phyloP scores from a whole-genome alignment of 2,888 invertebrate genomes.

The Agrilus mali region DNA sequence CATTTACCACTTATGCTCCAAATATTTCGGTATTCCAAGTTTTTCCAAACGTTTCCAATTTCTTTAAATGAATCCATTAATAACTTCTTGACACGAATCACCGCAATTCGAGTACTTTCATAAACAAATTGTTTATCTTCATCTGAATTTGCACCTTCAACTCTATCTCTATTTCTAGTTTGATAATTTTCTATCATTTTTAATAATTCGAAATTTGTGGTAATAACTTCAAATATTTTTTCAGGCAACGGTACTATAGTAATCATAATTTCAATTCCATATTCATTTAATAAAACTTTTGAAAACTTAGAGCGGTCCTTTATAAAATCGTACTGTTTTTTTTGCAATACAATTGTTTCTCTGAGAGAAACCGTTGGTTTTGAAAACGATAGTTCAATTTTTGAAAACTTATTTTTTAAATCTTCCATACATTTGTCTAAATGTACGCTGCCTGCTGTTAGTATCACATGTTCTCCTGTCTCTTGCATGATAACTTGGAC shows the following conservation, averaged over 20 bases:
- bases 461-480: slow-evolving; percentile 88
- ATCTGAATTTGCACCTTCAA: slow-evolving; percentile 20
- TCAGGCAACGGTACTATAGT: slow-evolving; percentile 67
- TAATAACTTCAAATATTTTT: slow-evolving; percentile 55
- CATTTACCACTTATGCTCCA: slow-evolving; percentile 89
- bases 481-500: slow-evolving; percentile 83
- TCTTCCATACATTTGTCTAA: slow-evolving; percentile 92
- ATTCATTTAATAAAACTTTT: slow-evolving; percentile 10
- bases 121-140: slow-evolving; percentile 18
- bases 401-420: slow-evolving; percentile 67
- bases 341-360: slow-evolving; percentile 75
- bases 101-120: slow-evolving; percentile 7
- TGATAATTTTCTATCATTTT: slow-evolving; percentile 42
- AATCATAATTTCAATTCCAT: slow-evolving; percentile 44
- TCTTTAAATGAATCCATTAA: slow-evolving; percentile 47
- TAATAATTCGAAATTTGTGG: slow-evolving; percentile 56
- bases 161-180: slow-evolving; percentile 16
- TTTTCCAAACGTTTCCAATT: slow-evolving; percentile 37
- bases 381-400: slow-evolving; percentile 79
- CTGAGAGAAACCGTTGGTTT: slow-evolving; percentile 93
- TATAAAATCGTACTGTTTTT: slow-evolving; percentile 76
- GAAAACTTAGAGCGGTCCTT: slow-evolving; percentile 35
- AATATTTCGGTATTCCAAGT: slow-evolving; percentile 40
- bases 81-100: slow-evolving; percentile 36
- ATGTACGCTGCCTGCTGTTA: slow-evolving; percentile 95